Evolutionary conservation across 2,797 vertebrate genomes (phyloP).

Genomic region (Hyperoplus immaculatus): DNA sequence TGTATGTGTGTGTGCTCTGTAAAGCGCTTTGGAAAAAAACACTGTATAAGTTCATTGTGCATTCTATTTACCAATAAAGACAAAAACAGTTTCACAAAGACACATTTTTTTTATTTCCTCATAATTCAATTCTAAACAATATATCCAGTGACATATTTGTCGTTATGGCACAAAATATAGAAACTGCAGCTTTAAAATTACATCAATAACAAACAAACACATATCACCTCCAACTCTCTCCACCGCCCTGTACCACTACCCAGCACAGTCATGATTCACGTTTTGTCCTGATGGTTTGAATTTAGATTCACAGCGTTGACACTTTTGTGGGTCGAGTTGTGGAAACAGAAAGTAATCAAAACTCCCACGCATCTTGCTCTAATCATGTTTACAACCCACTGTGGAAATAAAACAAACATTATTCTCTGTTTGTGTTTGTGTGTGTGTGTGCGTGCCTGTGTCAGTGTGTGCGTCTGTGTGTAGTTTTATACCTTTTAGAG

Average conservation of each 20-base stretch:
- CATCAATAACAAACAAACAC: not conserved
- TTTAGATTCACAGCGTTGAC: not conserved
- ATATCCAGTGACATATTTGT: not conserved
- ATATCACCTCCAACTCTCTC: not conserved
- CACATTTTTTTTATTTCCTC: constrained; percentile 42
- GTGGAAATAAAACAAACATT: not conserved
- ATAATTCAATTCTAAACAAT: not conserved
- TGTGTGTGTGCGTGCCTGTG: no score
- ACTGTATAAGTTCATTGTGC: not conserved
- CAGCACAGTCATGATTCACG: not conserved
- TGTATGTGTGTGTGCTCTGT: no score
- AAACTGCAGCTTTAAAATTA: constrained; percentile 11
- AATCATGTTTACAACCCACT: not conserved
- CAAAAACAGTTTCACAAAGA: constrained; percentile 22
- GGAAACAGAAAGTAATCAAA: constrained; percentile 10
- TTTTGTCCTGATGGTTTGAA: constrained; percentile 16
- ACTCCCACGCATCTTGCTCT: constrained; percentile 18
- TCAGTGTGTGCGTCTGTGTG: no score
- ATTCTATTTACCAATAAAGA: not conserved
- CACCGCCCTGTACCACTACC: not conserved
- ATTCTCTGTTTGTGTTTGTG: not conserved
- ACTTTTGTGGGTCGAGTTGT: no score
- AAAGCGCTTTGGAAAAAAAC: no score
- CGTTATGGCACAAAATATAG: constrained; percentile 18
- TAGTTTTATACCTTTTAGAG: no score